A percentile compares a stretch with the other conserved stretches of the same genome.
Conservation (phyloP, 1,140 invertebrate species). For the Tribolium castaneum region DNA sequence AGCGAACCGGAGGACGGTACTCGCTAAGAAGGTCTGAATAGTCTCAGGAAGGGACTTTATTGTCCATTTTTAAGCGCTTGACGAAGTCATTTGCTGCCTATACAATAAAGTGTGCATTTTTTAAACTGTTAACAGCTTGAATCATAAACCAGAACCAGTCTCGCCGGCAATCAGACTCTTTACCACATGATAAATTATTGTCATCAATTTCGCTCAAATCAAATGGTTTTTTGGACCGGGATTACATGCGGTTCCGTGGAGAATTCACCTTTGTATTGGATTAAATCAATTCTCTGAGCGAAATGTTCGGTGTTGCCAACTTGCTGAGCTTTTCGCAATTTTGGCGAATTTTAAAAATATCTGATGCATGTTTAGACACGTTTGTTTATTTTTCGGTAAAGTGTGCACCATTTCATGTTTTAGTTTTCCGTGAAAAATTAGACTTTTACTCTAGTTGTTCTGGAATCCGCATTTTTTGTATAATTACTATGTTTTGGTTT, state of each 20-base stretch:
- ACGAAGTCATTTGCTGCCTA: not conserved
- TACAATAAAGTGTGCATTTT: not conserved
- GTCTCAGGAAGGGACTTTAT: slow-evolving; percentile 8
- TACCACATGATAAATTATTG: not conserved
- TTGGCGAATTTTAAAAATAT: too few relatives aligned
- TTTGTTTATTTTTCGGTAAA: too few relatives aligned
- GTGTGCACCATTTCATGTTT: too few relatives aligned
- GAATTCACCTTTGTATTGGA: slow-evolving; percentile 1
- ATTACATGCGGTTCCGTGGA: not conserved
- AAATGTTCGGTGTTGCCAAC: too few relatives aligned
- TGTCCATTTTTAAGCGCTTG: not conserved
- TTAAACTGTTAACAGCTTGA: not conserved
- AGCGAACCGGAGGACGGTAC: not conserved
- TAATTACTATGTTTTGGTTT: too few relatives aligned
- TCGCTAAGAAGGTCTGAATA: not conserved
- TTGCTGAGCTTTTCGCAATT: too few relatives aligned
- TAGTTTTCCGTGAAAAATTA: too few relatives aligned
- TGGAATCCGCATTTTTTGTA: too few relatives aligned
- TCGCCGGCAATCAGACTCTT: not conserved
- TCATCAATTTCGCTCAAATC: not conserved
- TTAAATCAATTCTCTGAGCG: slow-evolving; percentile 19
- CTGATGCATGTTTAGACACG: too few relatives aligned
- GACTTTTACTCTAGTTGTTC: too few relatives aligned
- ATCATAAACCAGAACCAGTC: not conserved
- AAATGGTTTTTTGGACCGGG: not conserved